Conservation (phyloP, 2,888 invertebrate species). For the Ferrisia virgata region DNA sequence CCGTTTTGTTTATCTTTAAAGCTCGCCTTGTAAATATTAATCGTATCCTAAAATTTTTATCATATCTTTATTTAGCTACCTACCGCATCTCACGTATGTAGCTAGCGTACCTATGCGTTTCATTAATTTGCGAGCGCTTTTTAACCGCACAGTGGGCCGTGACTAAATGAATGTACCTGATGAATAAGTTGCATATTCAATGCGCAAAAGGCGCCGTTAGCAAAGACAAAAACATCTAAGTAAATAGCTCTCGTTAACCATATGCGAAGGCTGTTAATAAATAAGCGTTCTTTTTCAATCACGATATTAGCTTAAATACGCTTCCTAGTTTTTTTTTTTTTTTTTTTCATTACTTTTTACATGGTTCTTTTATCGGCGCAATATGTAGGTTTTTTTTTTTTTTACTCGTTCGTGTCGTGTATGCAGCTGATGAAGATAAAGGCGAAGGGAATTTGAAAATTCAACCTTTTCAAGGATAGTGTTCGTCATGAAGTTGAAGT, state of each 20-base stretch:
- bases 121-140: conserved; percentile 27
- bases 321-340: not conserved
- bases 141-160: not conserved
- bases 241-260: conserved; percentile 17
- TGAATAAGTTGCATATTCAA: conserved; percentile 30
- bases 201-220: conserved; percentile 20
- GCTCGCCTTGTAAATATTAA: conserved; percentile 15
- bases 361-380: too few relatives aligned
- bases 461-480: too few relatives aligned
- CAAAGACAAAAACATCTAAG: not conserved
- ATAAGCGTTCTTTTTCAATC: conserved; percentile 14
- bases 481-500: too few relatives aligned
- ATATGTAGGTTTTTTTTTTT: too few relatives aligned
- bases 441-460: too few relatives aligned
- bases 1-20: conserved; percentile 21
- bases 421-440: too few relatives aligned
- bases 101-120: not conserved
- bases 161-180: conserved; percentile 13
- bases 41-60: conserved; percentile 24
- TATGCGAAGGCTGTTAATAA: conserved; percentile 29
- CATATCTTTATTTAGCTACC: conserved; percentile 31
- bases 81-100: not conserved
- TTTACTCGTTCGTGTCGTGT: too few relatives aligned
- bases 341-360: not conserved
- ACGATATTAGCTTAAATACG: conserved; percentile 10